Conservation (phyloP, 2,113 vertebrate genomes). For the Pelobates fuscus region DNA sequence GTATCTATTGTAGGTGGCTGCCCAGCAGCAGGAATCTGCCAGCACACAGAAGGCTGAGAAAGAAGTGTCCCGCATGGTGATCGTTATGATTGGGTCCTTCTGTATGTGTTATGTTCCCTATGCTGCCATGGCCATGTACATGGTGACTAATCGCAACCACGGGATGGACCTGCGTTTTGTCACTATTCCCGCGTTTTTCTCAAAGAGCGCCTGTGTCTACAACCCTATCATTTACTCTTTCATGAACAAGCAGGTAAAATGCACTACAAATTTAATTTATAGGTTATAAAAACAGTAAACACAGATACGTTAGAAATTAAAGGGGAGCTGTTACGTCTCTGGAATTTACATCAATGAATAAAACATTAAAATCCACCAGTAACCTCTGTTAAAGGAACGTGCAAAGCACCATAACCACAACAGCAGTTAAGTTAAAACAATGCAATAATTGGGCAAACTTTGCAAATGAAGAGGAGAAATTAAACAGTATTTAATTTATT, state of each 20-base stretch:
- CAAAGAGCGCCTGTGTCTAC: conserved; percentile 80
- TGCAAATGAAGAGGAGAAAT: too few species aligned
- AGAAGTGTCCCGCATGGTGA: conserved; percentile 79
- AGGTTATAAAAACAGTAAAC: too few species aligned
- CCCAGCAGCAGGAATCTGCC: conserved; percentile 79
- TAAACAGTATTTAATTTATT: too few species aligned
- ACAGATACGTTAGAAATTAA: too few species aligned
- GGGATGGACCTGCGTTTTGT: conserved; percentile 75
- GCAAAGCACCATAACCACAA: too few species aligned
- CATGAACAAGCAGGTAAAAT: conserved; percentile 83
- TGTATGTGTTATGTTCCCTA: conserved; percentile 77
- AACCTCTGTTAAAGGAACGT: too few species aligned
- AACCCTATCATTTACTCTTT: conserved; percentile 84
- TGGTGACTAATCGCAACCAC: conserved; percentile 63
- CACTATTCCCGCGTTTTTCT: conserved; percentile 79
- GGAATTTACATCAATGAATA: too few species aligned
- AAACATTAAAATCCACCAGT: too few species aligned
- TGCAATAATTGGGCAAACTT: too few species aligned
- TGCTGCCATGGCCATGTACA: conserved; percentile 70
- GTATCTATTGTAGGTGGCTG: conserved; percentile 69
- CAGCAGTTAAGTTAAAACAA: too few species aligned
- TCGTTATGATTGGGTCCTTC: conserved; percentile 80
- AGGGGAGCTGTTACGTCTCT: too few species aligned
- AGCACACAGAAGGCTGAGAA: conserved; percentile 83
- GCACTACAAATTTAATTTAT: neutral